Conservation (phyloP, 1,140 invertebrate genomes). For the Subanguina moxae region DNA sequence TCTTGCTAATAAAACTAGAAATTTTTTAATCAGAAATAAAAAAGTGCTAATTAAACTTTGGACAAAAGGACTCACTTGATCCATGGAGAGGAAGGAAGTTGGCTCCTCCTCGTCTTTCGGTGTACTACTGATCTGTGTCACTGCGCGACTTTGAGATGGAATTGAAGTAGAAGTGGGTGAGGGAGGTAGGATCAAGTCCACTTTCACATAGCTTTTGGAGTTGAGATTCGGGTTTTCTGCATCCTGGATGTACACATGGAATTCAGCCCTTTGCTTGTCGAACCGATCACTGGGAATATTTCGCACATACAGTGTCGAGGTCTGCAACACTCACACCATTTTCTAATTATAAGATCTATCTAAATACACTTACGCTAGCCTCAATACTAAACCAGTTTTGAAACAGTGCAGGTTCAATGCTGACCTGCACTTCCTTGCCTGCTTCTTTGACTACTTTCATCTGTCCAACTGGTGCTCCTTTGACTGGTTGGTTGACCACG, state of each 20-base stretch:
- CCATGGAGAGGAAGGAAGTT: not conserved
- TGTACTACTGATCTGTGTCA: not conserved
- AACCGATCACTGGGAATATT: conserved; percentile 27
- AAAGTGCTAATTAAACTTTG: too few species aligned
- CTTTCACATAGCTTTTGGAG: conserved; percentile 17
- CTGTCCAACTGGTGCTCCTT: conserved; percentile 11
- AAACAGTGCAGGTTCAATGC: conserved; percentile 27
- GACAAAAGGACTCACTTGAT: not conserved
- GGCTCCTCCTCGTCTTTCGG: too few species aligned
- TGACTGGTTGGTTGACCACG: conserved; percentile 19
- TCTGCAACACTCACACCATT: conserved; percentile 7
- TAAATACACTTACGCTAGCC: conserved; percentile 11
- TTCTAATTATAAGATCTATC: not conserved
- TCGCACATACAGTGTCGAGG: conserved; percentile 18
- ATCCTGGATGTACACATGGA: conserved; percentile 17
- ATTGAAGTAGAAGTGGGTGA: not conserved
- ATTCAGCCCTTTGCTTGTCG: conserved; percentile 31
- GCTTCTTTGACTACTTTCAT: conserved; percentile 12
- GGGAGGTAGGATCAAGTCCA: conserved; percentile 30
- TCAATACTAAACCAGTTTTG: conserved; percentile 31
- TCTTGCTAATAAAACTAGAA: too few species aligned
- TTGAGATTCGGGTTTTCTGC: not conserved
- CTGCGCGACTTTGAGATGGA: not conserved
- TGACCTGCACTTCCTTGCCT: conserved; percentile 9
- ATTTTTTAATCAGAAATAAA: too few species aligned